Conservation (phyloP, 2,797 vertebrate species). For the Okamejei kenojei region DNA sequence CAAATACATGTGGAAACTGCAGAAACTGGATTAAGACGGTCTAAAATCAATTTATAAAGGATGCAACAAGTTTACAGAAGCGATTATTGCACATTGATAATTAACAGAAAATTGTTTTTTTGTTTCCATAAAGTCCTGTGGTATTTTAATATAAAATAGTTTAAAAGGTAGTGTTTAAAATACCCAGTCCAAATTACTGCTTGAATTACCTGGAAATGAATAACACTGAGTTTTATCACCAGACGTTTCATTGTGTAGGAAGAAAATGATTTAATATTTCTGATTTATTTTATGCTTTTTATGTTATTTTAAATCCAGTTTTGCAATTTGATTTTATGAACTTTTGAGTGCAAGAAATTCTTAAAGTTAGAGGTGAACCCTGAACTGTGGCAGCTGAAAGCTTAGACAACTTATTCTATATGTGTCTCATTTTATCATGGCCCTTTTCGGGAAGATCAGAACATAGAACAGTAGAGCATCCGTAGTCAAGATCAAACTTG, state of each 20-base stretch:
- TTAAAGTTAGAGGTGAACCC: neutral
- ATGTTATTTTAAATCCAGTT: neutral
- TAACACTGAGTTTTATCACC: neutral
- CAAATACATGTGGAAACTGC: too few relatives aligned
- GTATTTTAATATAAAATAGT: neutral
- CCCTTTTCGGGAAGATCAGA: neutral
- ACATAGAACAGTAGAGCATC: too few relatives aligned
- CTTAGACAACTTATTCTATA: neutral
- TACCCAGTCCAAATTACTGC: neutral
- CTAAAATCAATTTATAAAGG: neutral
- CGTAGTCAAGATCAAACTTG: too few relatives aligned
- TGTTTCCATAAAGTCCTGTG: neutral
- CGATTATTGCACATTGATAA: neutral
- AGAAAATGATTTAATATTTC: neutral
- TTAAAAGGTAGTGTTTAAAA: neutral
- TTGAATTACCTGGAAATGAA: neutral
- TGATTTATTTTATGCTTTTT: neutral
- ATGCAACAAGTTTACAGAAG: neutral
- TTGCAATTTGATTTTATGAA: neutral
- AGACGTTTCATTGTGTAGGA: neutral
- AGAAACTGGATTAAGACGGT: neutral
- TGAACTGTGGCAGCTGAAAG: neutral
- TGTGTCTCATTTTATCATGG: neutral
- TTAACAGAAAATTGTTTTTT: neutral
- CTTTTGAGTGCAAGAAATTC: neutral